These are phyloP conservation scores for Pseudomyrmex flavicornis DNA, from an alignment of 1,140 invertebrate genomes.

Conservation along the genomic window DNA sequence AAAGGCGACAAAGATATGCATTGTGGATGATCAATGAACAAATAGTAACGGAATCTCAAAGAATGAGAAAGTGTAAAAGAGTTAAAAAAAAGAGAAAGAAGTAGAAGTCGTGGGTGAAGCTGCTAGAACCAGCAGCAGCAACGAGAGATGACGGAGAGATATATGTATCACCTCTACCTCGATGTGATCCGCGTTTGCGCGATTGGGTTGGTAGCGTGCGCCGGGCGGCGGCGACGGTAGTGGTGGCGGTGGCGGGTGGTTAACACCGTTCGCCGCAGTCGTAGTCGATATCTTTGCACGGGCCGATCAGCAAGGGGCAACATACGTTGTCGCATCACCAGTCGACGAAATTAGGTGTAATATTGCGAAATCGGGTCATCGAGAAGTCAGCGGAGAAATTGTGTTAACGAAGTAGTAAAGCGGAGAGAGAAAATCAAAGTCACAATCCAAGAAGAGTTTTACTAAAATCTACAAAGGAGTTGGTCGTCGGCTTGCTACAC, in stretches of 20 bases:
- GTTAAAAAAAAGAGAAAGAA: conserved; percentile 2
- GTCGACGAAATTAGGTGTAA: conserved; percentile 19
- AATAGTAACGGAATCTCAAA: conserved; percentile 8
- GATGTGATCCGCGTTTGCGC: conserved; percentile 76
- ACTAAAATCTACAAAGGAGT: neutral
- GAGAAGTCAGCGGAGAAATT: neutral
- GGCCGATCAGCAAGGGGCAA: conserved; percentile 65
- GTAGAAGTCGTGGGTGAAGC: conserved; percentile 31
- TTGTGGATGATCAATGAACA: conserved; percentile 28
- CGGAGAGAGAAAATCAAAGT: neutral
- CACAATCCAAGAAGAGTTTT: no score
- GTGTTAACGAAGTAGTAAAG: no score
- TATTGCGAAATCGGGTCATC: neutral
- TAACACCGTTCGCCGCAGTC: conserved; percentile 71
- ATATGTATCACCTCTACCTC: conserved; percentile 63
- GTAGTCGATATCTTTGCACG: conserved; percentile 81
- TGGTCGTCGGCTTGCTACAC: conserved; percentile 11
- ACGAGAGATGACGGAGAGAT: conserved; percentile 20
- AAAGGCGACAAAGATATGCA: conserved; percentile 12
- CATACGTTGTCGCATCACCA: conserved; percentile 9
- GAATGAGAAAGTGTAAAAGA: neutral
- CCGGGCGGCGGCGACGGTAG: conserved; percentile 72
- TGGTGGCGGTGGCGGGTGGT: conserved; percentile 52
- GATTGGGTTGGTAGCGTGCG: conserved; percentile 74
- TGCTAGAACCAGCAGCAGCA: conserved; percentile 29